Evolutionary conservation across 2,113 vertebrate species (phyloP).

Genomic region (mouse (Mus musculus)): GRCm39 chr10:21505001-21505500

Average conservation of each 20-base stretch:
- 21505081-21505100: conserved; percentile 39
- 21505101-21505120: background rate
- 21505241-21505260: conserved; percentile 49
- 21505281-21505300: background rate
- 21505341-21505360: background rate
- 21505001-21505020: background rate
- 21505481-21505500: background rate
- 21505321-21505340: background rate
- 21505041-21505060: conserved; percentile 60
- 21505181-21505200: background rate
- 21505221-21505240: conserved; percentile 55
- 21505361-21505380: background rate
- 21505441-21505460: background rate
- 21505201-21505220: background rate
- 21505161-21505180: background rate
- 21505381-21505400: background rate
- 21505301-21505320: background rate
- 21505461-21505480: conserved; percentile 55
- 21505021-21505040: conserved; percentile 1
- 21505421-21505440: background rate
- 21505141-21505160: conserved; percentile 56
- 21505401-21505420: background rate
- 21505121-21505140: background rate
- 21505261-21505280: conserved; percentile 21
- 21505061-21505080: background rate